Base-by-base conservation (phyloP, 2,113 vertebrate genomes). In the Syrmaticus mikado region DNA sequence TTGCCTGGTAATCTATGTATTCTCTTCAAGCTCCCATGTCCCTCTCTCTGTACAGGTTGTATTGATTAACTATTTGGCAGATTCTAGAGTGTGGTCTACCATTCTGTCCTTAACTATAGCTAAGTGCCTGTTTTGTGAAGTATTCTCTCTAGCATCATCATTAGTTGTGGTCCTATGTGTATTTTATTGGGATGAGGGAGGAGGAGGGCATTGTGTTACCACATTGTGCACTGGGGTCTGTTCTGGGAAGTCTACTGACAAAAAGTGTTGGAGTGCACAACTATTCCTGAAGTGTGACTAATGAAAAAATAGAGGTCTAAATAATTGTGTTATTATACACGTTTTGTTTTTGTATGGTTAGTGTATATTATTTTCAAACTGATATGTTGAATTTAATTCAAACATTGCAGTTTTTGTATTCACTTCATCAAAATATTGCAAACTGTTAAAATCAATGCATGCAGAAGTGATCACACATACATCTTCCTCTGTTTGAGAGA, bases 401-500 rank as follows among this genome's bases (percentile, higher is more conserved):
- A 67, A 48, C 0, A 5, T 24, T 15, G 16, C 19, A 62, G 15
- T n/a, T 40, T 92, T 87, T 93, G 11, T 30, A 45, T 89, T 87
- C 85, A 19, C 45, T 89, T 87, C 27, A 18, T 40, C 43, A 28
- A 88, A 61, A 8, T 73, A 48, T 55, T 83, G 34, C 61, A 68
- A 40, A 36, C 61, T 8, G 16, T 79, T 83, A 75, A 85, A 77
- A 82, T 76, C 72, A 52, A 8, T 83, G 46, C 58, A 46, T 62
- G 17, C 30, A 46, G 67, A 81, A 73, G 16, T 70, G 36, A 46
- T 43, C 2, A 34, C 71, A 62, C 22, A 16, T 52, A 11, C 19
- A 6, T 66, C 27, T 50, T 93, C 76, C 83, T 82, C 60, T 76
- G 50, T 93, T 71, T 89, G 93, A 93, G 87, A 66, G 88, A 77